phyloP scores from a whole-genome alignment of 2,888 invertebrate species.

The Tribolium freemani region DNA sequence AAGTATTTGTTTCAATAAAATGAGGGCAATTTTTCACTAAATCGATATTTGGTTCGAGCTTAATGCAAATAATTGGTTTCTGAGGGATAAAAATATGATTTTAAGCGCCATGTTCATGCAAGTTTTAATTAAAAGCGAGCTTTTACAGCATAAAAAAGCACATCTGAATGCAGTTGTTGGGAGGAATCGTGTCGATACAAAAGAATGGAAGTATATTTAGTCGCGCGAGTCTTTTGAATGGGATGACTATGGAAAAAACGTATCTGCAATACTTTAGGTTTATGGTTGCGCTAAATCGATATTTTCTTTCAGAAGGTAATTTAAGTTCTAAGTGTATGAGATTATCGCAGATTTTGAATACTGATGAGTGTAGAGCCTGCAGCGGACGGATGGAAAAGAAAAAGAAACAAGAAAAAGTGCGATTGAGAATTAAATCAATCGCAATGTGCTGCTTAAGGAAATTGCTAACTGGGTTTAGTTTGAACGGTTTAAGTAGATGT shows the following conservation, averaged over 20 bases:
- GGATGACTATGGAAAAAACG: slow-evolving; percentile 42
- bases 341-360: slow-evolving; percentile 45
- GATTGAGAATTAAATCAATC: neutral
- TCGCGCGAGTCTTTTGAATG: slow-evolving; percentile 19
- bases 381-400: slow-evolving; percentile 2
- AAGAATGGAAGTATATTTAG: slow-evolving; percentile 17
- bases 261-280: slow-evolving; percentile 46
- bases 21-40: slow-evolving; percentile 14
- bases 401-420: slow-evolving; percentile 5
- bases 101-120: slow-evolving; percentile 16
- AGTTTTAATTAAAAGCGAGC: slow-evolving; percentile 20
- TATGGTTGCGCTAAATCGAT: slow-evolving; percentile 46
- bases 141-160: neutral
- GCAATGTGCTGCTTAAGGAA: neutral
- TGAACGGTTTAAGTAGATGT: neutral
- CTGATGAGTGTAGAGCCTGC: slow-evolving; percentile 22
- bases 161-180: slow-evolving; percentile 27
- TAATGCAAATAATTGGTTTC: slow-evolving; percentile 11
- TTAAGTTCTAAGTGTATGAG: slow-evolving; percentile 41
- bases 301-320: slow-evolving; percentile 44
- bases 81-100: slow-evolving; percentile 22
- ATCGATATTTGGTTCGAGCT: slow-evolving; percentile 6
- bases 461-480: neutral
- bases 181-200: slow-evolving; percentile 13
- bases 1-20: slow-evolving; percentile 10